Conservation (phyloP, 2,888 invertebrate genomes). For the Drosophila pseudotalamancana region DNA sequence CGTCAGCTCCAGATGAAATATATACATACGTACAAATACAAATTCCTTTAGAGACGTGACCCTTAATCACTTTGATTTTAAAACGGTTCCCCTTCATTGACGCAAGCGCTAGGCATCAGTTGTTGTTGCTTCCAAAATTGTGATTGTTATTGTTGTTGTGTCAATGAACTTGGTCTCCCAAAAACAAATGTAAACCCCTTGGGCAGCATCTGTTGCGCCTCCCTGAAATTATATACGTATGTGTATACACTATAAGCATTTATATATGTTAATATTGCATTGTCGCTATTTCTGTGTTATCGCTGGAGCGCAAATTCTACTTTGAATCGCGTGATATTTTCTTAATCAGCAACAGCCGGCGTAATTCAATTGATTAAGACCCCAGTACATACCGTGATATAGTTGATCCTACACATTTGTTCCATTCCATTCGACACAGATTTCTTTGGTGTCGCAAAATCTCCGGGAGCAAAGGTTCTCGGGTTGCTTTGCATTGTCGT, state of each 20-base stretch:
- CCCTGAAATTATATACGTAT: not conserved
- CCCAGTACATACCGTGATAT: slow-evolving; percentile 31
- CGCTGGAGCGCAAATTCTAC: slow-evolving; percentile 72
- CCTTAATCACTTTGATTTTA: slow-evolving; percentile 42
- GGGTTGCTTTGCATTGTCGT: slow-evolving; percentile 19
- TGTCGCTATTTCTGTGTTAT: slow-evolving; percentile 39
- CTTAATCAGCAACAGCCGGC: slow-evolving; percentile 65
- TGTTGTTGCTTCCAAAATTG: not conserved
- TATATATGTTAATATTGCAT: not conserved
- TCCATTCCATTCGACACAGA: slow-evolving; percentile 49
- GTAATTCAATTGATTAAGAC: slow-evolving; percentile 73
- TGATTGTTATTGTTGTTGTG: slow-evolving; percentile 16
- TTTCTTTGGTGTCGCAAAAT: slow-evolving; percentile 58
- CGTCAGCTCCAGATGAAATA: not conserved
- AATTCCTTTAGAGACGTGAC: slow-evolving; percentile 2
- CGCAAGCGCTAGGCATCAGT: slow-evolving; percentile 23
- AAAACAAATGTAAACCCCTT: slow-evolving; percentile 34
- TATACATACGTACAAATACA: not conserved
- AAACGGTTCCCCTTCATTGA: slow-evolving; percentile 54
- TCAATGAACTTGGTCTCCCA: slow-evolving; percentile 64
- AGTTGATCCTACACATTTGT: slow-evolving; percentile 31
- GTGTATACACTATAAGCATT: not conserved
- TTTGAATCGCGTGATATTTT: slow-evolving; percentile 78
- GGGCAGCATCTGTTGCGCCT: slow-evolving; percentile 4
- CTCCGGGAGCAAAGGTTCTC: slow-evolving; percentile 78